phyloP scores from a whole-genome alignment of 2,113 vertebrate species.

The Hypomesus transpacificus region DNA sequence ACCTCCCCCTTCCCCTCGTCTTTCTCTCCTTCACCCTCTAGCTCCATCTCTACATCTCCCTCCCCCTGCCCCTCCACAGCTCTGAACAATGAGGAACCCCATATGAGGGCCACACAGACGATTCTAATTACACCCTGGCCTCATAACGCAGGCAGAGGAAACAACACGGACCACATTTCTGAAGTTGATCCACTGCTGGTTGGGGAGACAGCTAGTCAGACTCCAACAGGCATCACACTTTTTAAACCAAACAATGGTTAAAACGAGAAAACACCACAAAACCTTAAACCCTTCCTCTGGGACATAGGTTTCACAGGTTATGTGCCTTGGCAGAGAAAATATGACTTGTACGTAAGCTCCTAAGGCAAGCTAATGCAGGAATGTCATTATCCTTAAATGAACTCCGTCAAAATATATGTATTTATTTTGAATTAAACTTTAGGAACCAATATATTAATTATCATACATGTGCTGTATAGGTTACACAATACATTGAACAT shows the following conservation, averaged over 20 bases:
- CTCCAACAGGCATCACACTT: constrained; percentile 29
- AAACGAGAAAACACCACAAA: constrained; percentile 44
- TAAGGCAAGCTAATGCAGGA: background rate
- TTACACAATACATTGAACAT: constrained; percentile 31
- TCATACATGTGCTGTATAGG: constrained; percentile 39
- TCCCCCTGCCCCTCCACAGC: constrained; percentile 24
- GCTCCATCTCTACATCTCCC: constrained; percentile 12
- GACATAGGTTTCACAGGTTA: constrained; percentile 39
- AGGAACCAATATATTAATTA: constrained; percentile 9
- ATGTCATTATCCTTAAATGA: constrained; percentile 6
- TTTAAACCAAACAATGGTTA: constrained; percentile 31
- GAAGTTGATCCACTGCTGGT: constrained; percentile 27
- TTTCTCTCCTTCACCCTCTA: constrained; percentile 18
- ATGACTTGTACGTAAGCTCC: background rate
- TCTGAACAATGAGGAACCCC: constrained; percentile 63
- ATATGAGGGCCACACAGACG: constrained; percentile 58
- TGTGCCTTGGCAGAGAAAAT: constrained; percentile 48
- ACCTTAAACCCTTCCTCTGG: constrained; percentile 39
- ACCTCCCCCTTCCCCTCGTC: constrained; percentile 38
- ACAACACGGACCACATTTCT: constrained; percentile 30
- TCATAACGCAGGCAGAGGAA: constrained; percentile 38
- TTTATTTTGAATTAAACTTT: background rate
- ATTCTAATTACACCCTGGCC: constrained; percentile 63
- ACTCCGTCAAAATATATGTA: background rate
- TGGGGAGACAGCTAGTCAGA: constrained; percentile 15